Conservation (phyloP, 2,113 vertebrate genomes). For the Trichomycterus rosablanca region DNA sequence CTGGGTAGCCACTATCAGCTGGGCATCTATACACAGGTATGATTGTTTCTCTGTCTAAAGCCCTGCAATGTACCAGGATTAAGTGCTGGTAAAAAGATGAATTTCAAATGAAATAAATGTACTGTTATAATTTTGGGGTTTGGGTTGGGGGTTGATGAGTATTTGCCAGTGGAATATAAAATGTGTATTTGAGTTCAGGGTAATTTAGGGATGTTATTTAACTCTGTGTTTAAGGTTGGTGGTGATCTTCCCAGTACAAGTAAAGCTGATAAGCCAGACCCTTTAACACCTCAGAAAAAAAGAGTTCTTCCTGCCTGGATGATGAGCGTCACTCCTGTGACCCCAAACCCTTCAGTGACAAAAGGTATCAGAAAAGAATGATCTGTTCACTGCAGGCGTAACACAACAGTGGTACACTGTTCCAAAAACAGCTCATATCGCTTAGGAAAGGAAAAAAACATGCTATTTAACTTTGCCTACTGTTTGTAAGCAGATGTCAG, state of each 20-base stretch:
- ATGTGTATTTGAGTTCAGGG: no score
- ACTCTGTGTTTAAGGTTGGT: not conserved
- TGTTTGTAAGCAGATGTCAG: not conserved
- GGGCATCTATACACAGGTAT: no score
- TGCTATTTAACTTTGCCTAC: not conserved
- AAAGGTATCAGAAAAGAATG: slow-evolving; percentile 30
- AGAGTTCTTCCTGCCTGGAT: slow-evolving; percentile 86
- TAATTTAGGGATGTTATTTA: no score
- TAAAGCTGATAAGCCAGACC: not conserved
- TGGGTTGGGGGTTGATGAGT: no score
- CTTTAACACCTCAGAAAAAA: slow-evolving; percentile 49
- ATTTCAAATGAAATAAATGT: no score
- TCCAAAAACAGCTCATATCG: not conserved
- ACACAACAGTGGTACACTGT: no score
- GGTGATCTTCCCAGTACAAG: not conserved
- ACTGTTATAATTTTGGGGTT: no score
- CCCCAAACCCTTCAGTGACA: slow-evolving; percentile 43
- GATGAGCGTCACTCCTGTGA: slow-evolving; percentile 54
- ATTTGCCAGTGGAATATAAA: no score
- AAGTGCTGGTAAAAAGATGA: no score
- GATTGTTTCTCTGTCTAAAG: no score
- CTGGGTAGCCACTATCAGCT: no score
- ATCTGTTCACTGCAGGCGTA: not conserved
- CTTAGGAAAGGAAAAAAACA: not conserved
- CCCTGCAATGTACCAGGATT: no score